Conservation (phyloP, 2,113 vertebrate species). For the Callipepla squamata region DNA sequence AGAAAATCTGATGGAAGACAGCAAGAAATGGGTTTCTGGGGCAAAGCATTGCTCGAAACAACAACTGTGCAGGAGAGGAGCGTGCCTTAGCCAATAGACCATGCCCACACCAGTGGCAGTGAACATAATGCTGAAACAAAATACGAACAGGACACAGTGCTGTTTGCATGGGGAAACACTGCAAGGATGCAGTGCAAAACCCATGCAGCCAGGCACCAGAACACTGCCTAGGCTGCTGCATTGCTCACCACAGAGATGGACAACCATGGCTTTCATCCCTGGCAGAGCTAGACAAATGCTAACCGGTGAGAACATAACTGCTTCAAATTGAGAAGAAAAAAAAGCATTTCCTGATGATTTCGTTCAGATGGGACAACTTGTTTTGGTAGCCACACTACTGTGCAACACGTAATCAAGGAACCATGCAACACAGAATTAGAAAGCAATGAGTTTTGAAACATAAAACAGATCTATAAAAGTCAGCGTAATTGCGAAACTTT, state of each 20-base stretch:
- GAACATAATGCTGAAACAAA: background rate
- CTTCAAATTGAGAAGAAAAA: background rate
- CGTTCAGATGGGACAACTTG: conserved; percentile 1
- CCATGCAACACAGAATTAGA: conserved; percentile 35
- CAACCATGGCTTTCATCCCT: background rate
- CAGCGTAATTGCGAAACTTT: conserved; percentile 26
- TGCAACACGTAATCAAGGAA: conserved; percentile 21
- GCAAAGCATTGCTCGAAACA: background rate
- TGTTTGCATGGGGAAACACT: background rate
- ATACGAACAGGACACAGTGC: too few species aligned
- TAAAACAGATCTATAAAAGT: conserved; percentile 42
- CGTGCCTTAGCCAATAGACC: background rate
- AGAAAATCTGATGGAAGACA: background rate
- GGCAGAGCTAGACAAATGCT: background rate
- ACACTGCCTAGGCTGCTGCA: background rate
- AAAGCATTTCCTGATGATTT: conserved; percentile 55
- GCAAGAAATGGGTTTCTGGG: background rate
- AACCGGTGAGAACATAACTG: background rate
- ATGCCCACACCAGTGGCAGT: background rate
- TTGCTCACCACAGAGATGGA: background rate
- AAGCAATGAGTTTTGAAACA: conserved; percentile 36
- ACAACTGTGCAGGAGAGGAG: background rate
- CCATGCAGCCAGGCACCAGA: background rate
- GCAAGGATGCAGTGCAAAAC: too few species aligned
- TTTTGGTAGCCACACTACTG: conserved; percentile 41